Conservation (phyloP, 1,140 invertebrate species). For the Muscidifurax raptorellus region DNA sequence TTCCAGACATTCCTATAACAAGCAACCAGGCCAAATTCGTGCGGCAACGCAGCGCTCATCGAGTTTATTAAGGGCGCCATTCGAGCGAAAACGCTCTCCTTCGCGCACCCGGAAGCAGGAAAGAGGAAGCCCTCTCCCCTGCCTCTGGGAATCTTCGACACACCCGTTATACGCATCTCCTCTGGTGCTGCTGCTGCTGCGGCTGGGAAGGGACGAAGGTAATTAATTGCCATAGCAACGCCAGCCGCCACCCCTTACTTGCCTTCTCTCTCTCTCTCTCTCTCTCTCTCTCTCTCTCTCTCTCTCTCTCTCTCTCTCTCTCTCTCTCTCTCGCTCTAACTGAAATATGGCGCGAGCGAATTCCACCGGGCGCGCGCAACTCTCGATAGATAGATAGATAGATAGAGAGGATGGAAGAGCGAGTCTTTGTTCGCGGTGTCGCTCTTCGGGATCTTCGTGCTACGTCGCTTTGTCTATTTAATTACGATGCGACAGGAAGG, state of each 20-base stretch:
- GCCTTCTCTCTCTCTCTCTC: conserved; percentile 16
- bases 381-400: not conserved
- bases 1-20: not conserved
- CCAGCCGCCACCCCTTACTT: conserved; percentile 66
- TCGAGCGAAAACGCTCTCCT: conserved; percentile 4
- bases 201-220: conserved; percentile 72
- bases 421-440: conserved; percentile 34
- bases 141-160: conserved; percentile 56
- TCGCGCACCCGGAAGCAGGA: not conserved
- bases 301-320: conserved; percentile 11
- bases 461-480: conserved; percentile 41
- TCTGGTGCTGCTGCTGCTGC: conserved; percentile 24
- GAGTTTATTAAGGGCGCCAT: conserved; percentile 27
- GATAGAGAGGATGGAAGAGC: not conserved
- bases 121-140: conserved; percentile 16
- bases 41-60: not conserved
- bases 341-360: conserved; percentile 69
- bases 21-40: too few relatives aligned
- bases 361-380: conserved; percentile 3
- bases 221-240: conserved; percentile 77
- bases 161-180: conserved; percentile 72
- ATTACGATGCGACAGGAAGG: conserved; percentile 3
- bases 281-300: conserved; percentile 34
- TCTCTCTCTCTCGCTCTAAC: conserved; percentile 61
- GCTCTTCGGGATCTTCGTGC: conserved; percentile 10